Base-by-base conservation (phyloP, 2,113 vertebrate genomes). In the Oncorhynchus nerka region DNA sequence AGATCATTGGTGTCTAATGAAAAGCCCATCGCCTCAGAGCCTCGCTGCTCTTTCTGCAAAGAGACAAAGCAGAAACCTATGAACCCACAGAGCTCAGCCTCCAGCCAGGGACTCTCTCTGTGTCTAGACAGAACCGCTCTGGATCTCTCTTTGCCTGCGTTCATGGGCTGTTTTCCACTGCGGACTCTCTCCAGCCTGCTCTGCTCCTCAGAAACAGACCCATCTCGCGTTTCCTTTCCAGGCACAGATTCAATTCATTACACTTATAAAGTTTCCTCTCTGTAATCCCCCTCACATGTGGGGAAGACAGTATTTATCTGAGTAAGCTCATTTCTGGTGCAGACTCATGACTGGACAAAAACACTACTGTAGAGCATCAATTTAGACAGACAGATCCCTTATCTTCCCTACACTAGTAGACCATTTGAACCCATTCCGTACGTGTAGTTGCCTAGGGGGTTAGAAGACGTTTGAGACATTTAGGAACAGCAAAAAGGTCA, bases 221-320 rank as follows among this genome's bases (percentile, higher is more conserved):
- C 57, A 79, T 77, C 77, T 83, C 76, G 77, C 70, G 45, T 86
- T 83, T 81, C 72, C 49, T 70, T 74, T 71, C 48, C 73, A 15
- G 30, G 69, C 77, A 78, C 80, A 66, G 24, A 64, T 71, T 59
- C 57, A 66, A 80, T 86, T 81, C 64, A 86, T 84, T 77, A 86
- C 79, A 81, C 77, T 81, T 81, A 86, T 19, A 73, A 62, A 67
- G 72, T 78, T 84, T 86, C 73, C 77, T 76, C 74, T 59, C 73
- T 65, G 79, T 32, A 66, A 66, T 7, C 67, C 32, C 79, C 75
- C 32, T 61, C 75, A 67, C 71, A 75, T 70, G 26, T 75, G 64
- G 61, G 34, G 79, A 64, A 79, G 73, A 75, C 72, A 81, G 62
- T 62, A 51, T 75, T 68, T n/a, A 39, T 81, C 62, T 75, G 55